These are phyloP conservation scores for Leptarthrus brevirostris DNA, from an alignment of 2,888 invertebrate species.

Conservation along the genomic window DNA sequence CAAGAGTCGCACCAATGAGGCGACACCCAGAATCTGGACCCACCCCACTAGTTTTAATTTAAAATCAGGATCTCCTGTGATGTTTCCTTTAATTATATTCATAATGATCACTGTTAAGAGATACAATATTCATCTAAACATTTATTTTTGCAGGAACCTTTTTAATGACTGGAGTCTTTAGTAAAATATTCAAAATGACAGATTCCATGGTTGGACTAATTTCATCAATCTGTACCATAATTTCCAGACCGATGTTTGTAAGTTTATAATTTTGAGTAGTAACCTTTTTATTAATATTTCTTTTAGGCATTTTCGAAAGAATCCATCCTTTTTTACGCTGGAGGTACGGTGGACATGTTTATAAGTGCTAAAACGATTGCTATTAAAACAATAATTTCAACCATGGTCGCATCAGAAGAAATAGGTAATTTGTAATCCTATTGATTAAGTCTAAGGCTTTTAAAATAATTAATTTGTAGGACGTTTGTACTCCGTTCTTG, in stretches of 20 bases:
- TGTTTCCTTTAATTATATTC: no score
- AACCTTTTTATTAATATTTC: background rate
- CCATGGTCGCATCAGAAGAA: slow-evolving; percentile 64
- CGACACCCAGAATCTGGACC: no score
- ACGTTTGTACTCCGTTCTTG: slow-evolving; percentile 60
- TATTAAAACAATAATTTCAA: slow-evolving; percentile 65
- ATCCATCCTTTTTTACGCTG: slow-evolving; percentile 62
- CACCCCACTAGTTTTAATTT: no score
- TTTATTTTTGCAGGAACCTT: slow-evolving; percentile 66
- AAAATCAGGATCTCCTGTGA: no score
- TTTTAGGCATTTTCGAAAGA: slow-evolving; percentile 62
- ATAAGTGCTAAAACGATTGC: slow-evolving; percentile 64
- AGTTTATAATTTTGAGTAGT: slow-evolving; percentile 54
- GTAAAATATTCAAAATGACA: slow-evolving; percentile 63
- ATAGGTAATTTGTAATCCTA: slow-evolving; percentile 58
- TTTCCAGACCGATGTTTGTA: slow-evolving; percentile 64
- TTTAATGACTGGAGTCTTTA: slow-evolving; percentile 64
- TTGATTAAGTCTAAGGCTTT: background rate
- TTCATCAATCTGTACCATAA: slow-evolving; percentile 61
- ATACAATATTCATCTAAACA: no score
- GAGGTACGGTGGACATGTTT: slow-evolving; percentile 64
- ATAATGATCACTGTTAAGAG: no score
- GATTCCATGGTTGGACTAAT: slow-evolving; percentile 64
- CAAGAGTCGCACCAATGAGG: no score
- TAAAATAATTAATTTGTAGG: slow-evolving; percentile 43